phyloP scores from a whole-genome alignment of 2,888 invertebrate genomes.

The Ennomos erosarius region DNA sequence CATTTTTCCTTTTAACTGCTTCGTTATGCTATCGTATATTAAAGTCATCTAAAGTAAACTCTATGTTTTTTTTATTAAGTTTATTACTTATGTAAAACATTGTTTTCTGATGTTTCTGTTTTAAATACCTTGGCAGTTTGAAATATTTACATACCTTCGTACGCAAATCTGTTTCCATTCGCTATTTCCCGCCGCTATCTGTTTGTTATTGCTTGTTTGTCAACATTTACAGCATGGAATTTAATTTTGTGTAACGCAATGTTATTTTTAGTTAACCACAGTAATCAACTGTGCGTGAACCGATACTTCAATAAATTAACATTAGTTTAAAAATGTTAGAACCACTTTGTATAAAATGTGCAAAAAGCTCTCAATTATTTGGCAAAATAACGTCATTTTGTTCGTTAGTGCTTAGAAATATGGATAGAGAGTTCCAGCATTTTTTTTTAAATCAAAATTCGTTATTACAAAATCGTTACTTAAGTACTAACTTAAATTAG shows the following conservation, averaged over 20 bases:
- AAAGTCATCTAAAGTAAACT: conserved; percentile 7
- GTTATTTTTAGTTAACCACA: conserved; percentile 35
- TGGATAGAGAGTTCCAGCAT: too few species aligned
- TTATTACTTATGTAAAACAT: too few species aligned
- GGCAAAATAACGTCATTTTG: too few species aligned
- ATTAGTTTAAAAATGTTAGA: too few species aligned
- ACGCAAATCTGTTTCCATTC: conserved; percentile 79
- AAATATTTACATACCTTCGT: conserved; percentile 50
- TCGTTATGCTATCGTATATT: not conserved
- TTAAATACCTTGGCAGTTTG: conserved; percentile 26
- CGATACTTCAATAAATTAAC: not conserved
- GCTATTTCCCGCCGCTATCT: conserved; percentile 57
- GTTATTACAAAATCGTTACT: too few species aligned
- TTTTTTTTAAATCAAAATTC: too few species aligned
- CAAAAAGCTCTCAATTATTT: too few species aligned
- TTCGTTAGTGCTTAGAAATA: too few species aligned
- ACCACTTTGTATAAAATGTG: too few species aligned
- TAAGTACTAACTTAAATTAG: too few species aligned
- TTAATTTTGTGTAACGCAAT: conserved; percentile 23
- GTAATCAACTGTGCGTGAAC: not conserved
- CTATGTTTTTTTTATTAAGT: conserved; percentile 3
- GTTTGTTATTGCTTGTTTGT: conserved; percentile 56
- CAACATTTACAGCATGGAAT: conserved; percentile 53
- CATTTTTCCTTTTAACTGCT: conserved; percentile 11
- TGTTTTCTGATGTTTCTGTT: not conserved